Evolutionary conservation across 2,888 invertebrate genomes (phyloP).

Genomic region (Dastarcus helophoroides): DNA sequence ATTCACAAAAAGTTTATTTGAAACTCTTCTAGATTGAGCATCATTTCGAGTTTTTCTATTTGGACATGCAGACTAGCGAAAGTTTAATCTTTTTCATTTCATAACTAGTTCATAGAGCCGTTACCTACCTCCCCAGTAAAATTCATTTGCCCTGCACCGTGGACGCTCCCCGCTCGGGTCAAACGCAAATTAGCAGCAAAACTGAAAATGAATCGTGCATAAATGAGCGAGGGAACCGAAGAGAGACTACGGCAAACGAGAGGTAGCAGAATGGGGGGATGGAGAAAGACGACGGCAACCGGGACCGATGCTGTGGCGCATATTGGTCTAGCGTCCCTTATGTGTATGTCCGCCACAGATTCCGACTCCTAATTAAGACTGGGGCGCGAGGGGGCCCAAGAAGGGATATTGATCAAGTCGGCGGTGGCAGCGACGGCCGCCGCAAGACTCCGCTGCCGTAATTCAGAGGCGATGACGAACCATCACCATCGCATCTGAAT

Average conservation of each 20-base stretch:
- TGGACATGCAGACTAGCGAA: no score
- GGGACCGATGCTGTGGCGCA: conserved; percentile 22
- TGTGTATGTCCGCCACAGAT: conserved; percentile 75
- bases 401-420: conserved; percentile 40
- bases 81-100: no score
- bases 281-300: conserved; percentile 14
- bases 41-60: no score
- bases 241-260: conserved; percentile 9
- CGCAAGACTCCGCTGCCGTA: no score
- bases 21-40: no score
- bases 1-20: no score
- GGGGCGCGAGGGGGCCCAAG: conserved; percentile 43
- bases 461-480: no score
- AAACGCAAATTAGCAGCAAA: conserved; percentile 4
- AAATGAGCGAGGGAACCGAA: conserved; percentile 25
- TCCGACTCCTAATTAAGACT: conserved; percentile 77
- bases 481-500: no score
- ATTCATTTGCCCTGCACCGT: no score
- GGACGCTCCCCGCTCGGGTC: no score
- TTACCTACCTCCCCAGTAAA: no score
- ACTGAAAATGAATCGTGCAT: conserved; percentile 23
- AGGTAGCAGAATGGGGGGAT: conserved; percentile 12
- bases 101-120: no score
- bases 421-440: conserved; percentile 21
- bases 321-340: conserved; percentile 38